Evolutionary conservation across 2,113 vertebrate genomes (phyloP).

Genomic region (Pomatorhinus ruficollis): DNA sequence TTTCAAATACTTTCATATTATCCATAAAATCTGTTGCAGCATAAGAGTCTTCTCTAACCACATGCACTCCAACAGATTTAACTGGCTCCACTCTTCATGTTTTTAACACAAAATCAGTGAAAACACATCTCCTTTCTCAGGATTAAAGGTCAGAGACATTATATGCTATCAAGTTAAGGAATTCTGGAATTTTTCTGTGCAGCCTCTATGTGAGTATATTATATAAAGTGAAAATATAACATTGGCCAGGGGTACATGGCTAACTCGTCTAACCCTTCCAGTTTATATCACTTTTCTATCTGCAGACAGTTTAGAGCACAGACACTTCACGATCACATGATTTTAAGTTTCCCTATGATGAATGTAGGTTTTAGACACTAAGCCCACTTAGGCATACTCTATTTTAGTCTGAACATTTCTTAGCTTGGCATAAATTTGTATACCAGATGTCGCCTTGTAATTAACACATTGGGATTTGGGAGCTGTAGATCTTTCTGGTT

Average conservation of each 20-base stretch:
- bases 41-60: neutral
- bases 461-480: constrained; percentile 78
- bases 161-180: neutral
- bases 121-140: neutral
- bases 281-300: neutral
- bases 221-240: neutral
- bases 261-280: neutral
- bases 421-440: constrained; percentile 80
- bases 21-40: neutral
- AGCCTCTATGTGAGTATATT: neutral
- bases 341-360: constrained; percentile 47
- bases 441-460: constrained; percentile 81
- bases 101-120: neutral
- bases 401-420: constrained; percentile 75
- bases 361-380: constrained; percentile 42
- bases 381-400: constrained; percentile 66
- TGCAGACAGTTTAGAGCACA: constrained; percentile 40
- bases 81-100: neutral
- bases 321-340: constrained; percentile 18
- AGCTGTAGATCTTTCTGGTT: constrained; percentile 77
- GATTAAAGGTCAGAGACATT: neutral
- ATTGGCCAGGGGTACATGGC: neutral
- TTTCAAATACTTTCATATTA: neutral
- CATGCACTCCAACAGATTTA: neutral
- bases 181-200: neutral